Conservation (phyloP, 1,140 invertebrate genomes). For the Phymorhynchus buccinoides region DNA sequence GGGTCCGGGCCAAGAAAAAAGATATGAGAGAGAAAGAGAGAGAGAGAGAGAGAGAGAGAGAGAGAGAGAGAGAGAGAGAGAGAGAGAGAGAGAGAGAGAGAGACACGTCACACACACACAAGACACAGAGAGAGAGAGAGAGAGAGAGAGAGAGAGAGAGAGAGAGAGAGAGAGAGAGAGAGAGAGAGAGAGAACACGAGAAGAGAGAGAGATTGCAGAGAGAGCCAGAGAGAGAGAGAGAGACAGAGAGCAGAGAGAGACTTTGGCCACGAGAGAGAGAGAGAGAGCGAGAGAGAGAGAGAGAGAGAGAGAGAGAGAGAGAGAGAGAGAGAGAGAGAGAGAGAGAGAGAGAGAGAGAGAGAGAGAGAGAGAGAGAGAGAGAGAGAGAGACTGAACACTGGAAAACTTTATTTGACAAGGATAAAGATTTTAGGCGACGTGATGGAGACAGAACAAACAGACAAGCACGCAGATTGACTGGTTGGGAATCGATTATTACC, state of each 20-base stretch:
- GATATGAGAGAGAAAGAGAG: not conserved
- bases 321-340: not conserved
- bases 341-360: no score
- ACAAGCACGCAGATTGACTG: no score
- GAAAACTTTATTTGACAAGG: no score
- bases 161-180: not conserved
- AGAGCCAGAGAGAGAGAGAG: conserved; percentile 33
- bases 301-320: not conserved
- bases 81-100: conserved; percentile 21
- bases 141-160: not conserved
- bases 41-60: conserved; percentile 29
- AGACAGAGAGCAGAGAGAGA: conserved; percentile 12
- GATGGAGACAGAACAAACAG: no score
- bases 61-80: conserved; percentile 9
- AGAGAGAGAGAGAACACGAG: no score
- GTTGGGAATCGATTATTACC: no score
- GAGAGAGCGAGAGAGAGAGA: not conserved
- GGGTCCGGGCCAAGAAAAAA: no score
- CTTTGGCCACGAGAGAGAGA: no score
- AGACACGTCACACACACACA: no score
- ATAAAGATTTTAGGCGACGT: no score
- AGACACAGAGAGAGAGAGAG: not conserved
- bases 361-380: conserved; percentile 34
- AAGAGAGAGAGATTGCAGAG: no score
- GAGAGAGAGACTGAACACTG: no score